Evolutionary conservation across 2,113 vertebrate genomes (phyloP).

Genomic region (Cygnus atratus): DNA sequence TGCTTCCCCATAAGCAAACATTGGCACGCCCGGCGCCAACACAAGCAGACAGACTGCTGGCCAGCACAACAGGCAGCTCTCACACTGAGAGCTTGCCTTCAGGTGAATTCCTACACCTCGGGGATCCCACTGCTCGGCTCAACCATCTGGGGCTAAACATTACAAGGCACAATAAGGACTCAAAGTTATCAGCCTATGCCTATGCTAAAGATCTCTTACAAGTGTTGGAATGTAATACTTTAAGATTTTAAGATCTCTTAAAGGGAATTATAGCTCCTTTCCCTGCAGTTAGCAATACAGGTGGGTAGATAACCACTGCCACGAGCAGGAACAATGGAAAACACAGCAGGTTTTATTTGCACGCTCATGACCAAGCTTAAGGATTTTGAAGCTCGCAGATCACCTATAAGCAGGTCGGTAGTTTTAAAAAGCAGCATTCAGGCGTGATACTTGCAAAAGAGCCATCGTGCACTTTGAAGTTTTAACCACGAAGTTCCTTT

Average conservation of each 20-base stretch:
- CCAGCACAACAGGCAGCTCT: neutral
- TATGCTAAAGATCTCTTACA: neutral
- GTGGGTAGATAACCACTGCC: neutral
- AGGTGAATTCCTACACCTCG: neutral
- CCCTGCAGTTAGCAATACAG: neutral
- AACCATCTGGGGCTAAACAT: neutral
- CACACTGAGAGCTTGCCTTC: neutral
- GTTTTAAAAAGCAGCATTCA: neutral
- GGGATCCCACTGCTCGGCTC: neutral
- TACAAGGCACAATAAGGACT: neutral
- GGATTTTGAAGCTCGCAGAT: neutral
- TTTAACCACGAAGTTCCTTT: neutral
- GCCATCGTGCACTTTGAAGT: neutral
- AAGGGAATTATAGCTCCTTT: neutral
- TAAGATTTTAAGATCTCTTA: neutral
- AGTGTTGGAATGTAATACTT: neutral
- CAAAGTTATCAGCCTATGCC: neutral
- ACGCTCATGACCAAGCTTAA: neutral
- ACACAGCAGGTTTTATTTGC: no score
- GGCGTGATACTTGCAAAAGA: neutral
- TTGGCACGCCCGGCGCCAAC: neutral
- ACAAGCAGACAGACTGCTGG: rapidly evolving
- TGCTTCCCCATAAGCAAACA: neutral
- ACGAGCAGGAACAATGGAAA: neutral
- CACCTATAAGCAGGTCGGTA: neutral